These are phyloP conservation scores for Ochotona princeps DNA, from an alignment of 2,113 vertebrate genomes.

Conservation along the genomic window DNA sequence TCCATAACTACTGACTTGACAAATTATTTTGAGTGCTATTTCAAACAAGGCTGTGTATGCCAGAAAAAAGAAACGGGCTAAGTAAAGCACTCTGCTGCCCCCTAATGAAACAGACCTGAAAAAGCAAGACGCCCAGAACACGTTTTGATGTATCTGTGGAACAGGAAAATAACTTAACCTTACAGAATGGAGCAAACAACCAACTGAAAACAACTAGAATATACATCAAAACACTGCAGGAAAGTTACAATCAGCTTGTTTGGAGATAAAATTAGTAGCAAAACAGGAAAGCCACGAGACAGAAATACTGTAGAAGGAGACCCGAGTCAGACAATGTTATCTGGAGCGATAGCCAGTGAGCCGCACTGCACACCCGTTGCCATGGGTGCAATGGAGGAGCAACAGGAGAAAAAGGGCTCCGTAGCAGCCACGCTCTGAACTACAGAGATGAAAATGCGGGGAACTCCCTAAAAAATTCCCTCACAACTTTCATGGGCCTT, in stretches of 20 bases:
- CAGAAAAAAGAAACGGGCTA: neutral
- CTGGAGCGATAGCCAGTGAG: conserved; percentile 55
- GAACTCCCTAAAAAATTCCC: neutral
- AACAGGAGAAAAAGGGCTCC: conserved; percentile 42
- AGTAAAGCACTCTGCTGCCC: conserved; percentile 86
- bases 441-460: neutral
- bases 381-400: conserved; percentile 39
- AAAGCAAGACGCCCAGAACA: neutral
- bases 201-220: conserved; percentile 9
- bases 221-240: neutral
- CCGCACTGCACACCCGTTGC: conserved; percentile 6
- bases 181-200: conserved; percentile 55
- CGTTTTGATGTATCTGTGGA: neutral
- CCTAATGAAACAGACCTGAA: conserved; percentile 81
- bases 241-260: conserved; percentile 55
- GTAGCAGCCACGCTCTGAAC: neutral
- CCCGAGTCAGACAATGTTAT: conserved; percentile 69
- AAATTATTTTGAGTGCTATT: conserved; percentile 73
- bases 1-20: conserved; percentile 78
- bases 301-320: conserved; percentile 64
- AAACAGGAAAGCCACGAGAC: conserved; percentile 68
- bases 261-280: conserved; percentile 57
- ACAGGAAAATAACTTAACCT: conserved; percentile 19
- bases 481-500: neutral
- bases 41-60: conserved; percentile 66